Base-by-base conservation (phyloP, 1,140 invertebrate species). In the Arion vulgaris region DNA sequence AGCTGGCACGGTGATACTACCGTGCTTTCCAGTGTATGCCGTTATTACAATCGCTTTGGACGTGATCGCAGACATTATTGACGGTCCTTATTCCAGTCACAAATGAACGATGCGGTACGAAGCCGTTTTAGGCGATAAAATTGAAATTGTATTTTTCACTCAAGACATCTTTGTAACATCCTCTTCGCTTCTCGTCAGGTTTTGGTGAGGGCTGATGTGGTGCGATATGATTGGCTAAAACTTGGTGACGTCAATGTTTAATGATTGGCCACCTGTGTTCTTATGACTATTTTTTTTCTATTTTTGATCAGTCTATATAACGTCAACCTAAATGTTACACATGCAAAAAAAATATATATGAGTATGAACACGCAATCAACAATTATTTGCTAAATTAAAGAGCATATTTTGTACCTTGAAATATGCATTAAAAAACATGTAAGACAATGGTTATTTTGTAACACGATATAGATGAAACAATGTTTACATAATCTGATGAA, bases 11-110 rank as follows among this genome's bases (percentile, higher is more conserved):
- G 28, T 39, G 15, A 81, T 81, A 2, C 1, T 81, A 41, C 71
- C 71, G 38, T 81, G 80, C 74, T 72, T 81, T 23, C 80, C 80
- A 74, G 80, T 32, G 49, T 73, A 81, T 13, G 80, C 80, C 39
- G 80, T 81, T 26, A 81, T 81, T 62, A 81, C 80, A 62, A 81
- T 81, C 1, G 80, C 49, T 53, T 81, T 81, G 7, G 80, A 39
- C 38, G 80, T 38, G 41, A 81, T 72, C 41, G 51, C 23, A 1
- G 80, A 57, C 80, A 81, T 81, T 57, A 49, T 53, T 80, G 5
- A 28, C 19, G 34, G 28, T 73, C 36, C 80, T 39, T 57, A 19
- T 38, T 78, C 34, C 11, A 62, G 74, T 73, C 41, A 9, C 19
- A 74, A 19, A 38, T 73, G n/a, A 36, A 81, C 45, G 23, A 81